Conservation (phyloP, 2,888 invertebrate species). For the Phorcus lineatus region DNA sequence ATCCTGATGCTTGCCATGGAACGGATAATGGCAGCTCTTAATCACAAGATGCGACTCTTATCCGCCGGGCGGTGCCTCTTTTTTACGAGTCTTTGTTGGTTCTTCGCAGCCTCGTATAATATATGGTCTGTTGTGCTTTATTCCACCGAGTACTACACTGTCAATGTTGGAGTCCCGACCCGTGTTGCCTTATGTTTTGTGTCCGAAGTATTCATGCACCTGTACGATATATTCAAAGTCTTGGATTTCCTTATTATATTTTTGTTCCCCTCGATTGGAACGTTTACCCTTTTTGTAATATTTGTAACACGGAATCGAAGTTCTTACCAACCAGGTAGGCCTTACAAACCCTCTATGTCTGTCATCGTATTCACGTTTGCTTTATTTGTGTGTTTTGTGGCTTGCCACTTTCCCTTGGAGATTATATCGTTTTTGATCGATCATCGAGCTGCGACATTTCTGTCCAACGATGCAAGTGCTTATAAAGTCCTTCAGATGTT, state of each 20-base stretch:
- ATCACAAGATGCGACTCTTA: constrained; percentile 30
- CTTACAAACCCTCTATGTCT: constrained; percentile 38
- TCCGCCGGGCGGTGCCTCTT: constrained; percentile 64
- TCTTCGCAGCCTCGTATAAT: constrained; percentile 70
- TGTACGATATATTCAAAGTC: constrained; percentile 53
- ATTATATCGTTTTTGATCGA: constrained; percentile 52
- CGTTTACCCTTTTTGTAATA: constrained; percentile 39
- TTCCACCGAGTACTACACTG: constrained; percentile 37
- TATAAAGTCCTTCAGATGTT: constrained; percentile 32
- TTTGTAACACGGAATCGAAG: constrained; percentile 39
- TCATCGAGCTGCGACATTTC: constrained; percentile 21
- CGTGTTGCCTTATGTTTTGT: constrained; percentile 48
- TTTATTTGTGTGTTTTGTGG: constrained; percentile 45
- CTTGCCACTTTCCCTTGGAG: constrained; percentile 58
- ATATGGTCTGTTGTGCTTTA: constrained; percentile 69
- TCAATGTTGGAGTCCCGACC: constrained; percentile 4
- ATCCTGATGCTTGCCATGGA: constrained; percentile 48
- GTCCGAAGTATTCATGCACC: constrained; percentile 52
- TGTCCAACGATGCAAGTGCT: constrained; percentile 22
- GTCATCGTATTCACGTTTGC: constrained; percentile 44
- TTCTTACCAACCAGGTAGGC: constrained; percentile 31
- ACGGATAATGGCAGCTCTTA: constrained; percentile 42
- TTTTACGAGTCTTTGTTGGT: constrained; percentile 70
- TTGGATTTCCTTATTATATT: constrained; percentile 60
- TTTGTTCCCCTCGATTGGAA: constrained; percentile 46